Base-by-base conservation (phyloP, 1,140 invertebrate species). In the Probaryconus sp. region DNA sequence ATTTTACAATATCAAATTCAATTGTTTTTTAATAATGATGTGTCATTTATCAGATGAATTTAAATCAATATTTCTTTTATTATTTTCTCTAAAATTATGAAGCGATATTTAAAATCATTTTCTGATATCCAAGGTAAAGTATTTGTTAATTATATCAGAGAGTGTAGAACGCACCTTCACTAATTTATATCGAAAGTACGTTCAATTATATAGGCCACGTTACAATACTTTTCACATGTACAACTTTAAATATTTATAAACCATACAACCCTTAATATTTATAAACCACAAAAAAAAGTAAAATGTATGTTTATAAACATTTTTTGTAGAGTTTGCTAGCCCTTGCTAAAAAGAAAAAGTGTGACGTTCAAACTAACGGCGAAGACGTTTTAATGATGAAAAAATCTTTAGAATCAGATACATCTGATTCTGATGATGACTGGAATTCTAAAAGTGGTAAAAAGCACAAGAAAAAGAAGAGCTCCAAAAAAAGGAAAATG, bases 311-410 rank as follows among this genome's bases (percentile, higher is more conserved):
- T 48, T 17, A 31, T 16, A 16, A 16, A 14, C 3, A 5, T 4
- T 24, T 3, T 28, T 58, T 37, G n/a, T 81, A 98, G 96, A 95
- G 97, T 88, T 92, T 97, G 68, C 83, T 97, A 75, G 94, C 94
- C 16, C 85, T 97, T 47, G 93, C 95, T 0, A 96, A 96, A 82
- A 96, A 97, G 84, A 94, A 95, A 78, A 94, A 94, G 79, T 91
- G 91, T 81, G 89, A 89, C 37, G 89, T 88, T 0, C 88, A 90
- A 16, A 91, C 90, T 3, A 90, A 88, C 42, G 89, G 90, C 81
- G 91, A 90, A 58, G 87, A 89, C 60, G 85, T 77, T 53, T 26
- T 80, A 31, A 26, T 81, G 70, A 80, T 86, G 51, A 87, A 87
- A 68, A 80, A 89, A 65, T 31, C 65, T 77, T 60, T 87, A 11